Conservation (phyloP, 2,888 invertebrate genomes). For the Tyria jacobaeae region DNA sequence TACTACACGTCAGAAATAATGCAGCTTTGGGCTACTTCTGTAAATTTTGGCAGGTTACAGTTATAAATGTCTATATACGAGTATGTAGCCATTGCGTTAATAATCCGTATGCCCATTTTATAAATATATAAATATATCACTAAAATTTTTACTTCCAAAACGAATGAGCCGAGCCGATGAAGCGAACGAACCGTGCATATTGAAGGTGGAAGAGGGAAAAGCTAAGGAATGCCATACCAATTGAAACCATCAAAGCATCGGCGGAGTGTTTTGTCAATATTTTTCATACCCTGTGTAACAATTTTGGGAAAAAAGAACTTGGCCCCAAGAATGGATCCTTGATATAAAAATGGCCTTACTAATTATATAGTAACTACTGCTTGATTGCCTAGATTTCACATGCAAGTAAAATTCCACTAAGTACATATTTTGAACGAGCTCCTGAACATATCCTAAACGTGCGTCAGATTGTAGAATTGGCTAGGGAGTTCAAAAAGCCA, state of each 20-base stretch:
- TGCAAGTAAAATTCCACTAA: background rate
- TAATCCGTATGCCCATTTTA: no score
- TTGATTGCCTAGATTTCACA: background rate
- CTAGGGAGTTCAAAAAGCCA: no score
- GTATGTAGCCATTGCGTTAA: no score
- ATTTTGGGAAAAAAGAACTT: background rate
- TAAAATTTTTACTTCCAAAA: no score
- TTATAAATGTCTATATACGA: no score
- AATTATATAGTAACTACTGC: conserved; percentile 24
- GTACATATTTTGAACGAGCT: background rate
- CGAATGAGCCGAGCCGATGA: background rate
- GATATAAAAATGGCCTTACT: background rate
- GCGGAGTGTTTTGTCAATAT: background rate
- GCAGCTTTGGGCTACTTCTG: no score
- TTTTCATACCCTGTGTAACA: background rate
- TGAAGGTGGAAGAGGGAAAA: background rate
- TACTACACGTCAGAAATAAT: no score
- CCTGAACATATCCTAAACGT: background rate
- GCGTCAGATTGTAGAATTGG: background rate
- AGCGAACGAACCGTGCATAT: background rate
- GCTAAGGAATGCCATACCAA: background rate
- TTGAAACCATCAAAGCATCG: background rate
- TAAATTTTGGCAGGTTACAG: no score
- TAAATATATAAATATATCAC: no score
- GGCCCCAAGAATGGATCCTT: background rate